Conservation (phyloP, 2,797 vertebrate species). For the Lycodopsis pacificus region DNA sequence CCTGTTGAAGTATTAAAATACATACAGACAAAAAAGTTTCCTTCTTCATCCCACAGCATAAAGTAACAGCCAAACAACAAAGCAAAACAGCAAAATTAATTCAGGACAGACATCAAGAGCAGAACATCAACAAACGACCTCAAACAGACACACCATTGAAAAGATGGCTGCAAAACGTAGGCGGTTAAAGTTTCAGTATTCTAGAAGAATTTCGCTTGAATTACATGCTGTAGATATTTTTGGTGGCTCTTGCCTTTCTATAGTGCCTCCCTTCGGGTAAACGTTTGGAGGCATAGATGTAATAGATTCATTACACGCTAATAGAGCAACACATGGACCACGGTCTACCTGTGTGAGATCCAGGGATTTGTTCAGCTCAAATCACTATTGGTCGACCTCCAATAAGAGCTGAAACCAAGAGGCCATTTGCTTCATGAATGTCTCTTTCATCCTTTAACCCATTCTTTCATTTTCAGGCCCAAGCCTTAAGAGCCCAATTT, state of each 20-base stretch:
- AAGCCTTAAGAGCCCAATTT: slow-evolving; percentile 36
- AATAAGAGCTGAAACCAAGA: slow-evolving; percentile 13
- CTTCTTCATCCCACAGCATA: neutral
- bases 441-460: slow-evolving; percentile 36
- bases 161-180: neutral
- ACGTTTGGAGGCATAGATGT: neutral
- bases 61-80: neutral
- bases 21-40: too few species aligned
- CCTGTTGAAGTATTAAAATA: neutral
- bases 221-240: neutral
- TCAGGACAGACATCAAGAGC: neutral
- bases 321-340: neutral
- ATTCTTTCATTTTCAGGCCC: slow-evolving; percentile 32
- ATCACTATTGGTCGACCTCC: neutral
- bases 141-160: neutral
- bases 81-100: neutral
- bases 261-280: neutral
- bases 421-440: slow-evolving; percentile 14
- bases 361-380: neutral
- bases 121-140: neutral
- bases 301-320: neutral
- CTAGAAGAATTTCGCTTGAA: neutral
- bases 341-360: neutral
- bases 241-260: neutral
- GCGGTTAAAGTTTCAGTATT: too few species aligned